A percentile compares a stretch with the other conserved stretches of the same genome.
Evolutionary conservation across 2,113 vertebrate genomes (phyloP).

Genomic region (Phaethornis superciliosus): DNA sequence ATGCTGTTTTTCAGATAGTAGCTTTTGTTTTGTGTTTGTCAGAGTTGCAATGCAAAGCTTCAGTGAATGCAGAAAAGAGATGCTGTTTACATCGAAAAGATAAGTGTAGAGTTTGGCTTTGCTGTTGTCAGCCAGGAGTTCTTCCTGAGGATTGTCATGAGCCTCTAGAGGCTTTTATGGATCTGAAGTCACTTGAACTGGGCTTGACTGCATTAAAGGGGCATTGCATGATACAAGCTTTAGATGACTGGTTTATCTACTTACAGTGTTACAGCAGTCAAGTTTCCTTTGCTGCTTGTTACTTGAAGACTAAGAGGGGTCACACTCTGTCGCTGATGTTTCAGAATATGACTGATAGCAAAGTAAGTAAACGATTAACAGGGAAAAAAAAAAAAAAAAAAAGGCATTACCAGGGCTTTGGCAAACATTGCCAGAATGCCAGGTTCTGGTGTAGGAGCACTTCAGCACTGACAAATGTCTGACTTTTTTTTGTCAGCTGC

Average conservation of each 20-base stretch:
- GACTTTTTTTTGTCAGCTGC: neutral
- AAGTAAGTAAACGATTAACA: constrained; percentile 30
- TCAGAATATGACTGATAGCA: constrained; percentile 20
- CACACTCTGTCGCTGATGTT: constrained; percentile 28
- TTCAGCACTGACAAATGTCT: neutral
- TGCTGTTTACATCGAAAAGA: neutral
- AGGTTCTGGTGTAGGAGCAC: neutral
- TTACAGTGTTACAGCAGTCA: constrained; percentile 56
- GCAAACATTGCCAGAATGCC: neutral
- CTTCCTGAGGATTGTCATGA: constrained; percentile 72
- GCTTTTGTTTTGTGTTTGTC: neutral
- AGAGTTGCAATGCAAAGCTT: neutral
- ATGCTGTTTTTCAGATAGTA: neutral
- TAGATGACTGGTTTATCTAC: constrained; percentile 78
- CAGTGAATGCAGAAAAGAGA: neutral
- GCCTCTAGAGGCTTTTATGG: constrained; percentile 79
- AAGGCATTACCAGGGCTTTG: neutral
- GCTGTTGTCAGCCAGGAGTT: constrained; percentile 61
- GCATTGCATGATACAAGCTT: constrained; percentile 76
- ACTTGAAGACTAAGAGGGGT: constrained; percentile 30
- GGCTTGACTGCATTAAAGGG: constrained; percentile 77
- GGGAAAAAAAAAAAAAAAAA: neutral
- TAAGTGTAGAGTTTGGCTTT: neutral
- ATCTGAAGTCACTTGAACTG: constrained; percentile 77
- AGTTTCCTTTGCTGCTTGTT: constrained; percentile 49